Evolutionary conservation across 1,140 invertebrate genomes (phyloP).

Genomic region (Mizuhopecten yessoensis): DNA sequence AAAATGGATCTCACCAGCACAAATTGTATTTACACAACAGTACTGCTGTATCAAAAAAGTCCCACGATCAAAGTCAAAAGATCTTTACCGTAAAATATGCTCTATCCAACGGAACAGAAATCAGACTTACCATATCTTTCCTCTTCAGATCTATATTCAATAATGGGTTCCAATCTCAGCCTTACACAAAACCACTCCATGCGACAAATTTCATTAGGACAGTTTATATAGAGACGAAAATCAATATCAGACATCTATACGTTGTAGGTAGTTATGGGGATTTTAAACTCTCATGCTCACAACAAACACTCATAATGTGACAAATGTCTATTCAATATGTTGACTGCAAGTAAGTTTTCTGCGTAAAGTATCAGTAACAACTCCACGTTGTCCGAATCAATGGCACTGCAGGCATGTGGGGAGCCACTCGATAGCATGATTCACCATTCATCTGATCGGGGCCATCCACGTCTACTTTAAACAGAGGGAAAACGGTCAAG

Average conservation of each 20-base stretch:
- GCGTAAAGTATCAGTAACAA: background rate
- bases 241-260: conserved; percentile 26
- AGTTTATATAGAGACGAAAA: conserved; percentile 2
- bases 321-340: conserved; percentile 35
- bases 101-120: background rate
- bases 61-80: too few species aligned
- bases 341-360: conserved; percentile 34
- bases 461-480: conserved; percentile 22
- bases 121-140: conserved; percentile 1
- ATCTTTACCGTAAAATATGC: conserved; percentile 33
- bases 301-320: conserved; percentile 27
- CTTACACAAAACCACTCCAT: conserved; percentile 21
- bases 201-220: conserved; percentile 31
- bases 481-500: conserved; percentile 8
- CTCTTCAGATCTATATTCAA: conserved; percentile 20
- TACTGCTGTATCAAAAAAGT: too few species aligned
- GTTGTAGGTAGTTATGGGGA: background rate
- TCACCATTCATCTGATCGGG: background rate
- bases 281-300: conserved; percentile 22
- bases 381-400: background rate
- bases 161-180: background rate
- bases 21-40: too few species aligned
- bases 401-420: background rate
- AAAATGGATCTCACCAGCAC: too few species aligned
- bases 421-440: background rate